Evolutionary conservation across 2,888 invertebrate species (phyloP), one percentile per base, ranked within the genome.

Genomic region (Hetaerina titia): DNA sequence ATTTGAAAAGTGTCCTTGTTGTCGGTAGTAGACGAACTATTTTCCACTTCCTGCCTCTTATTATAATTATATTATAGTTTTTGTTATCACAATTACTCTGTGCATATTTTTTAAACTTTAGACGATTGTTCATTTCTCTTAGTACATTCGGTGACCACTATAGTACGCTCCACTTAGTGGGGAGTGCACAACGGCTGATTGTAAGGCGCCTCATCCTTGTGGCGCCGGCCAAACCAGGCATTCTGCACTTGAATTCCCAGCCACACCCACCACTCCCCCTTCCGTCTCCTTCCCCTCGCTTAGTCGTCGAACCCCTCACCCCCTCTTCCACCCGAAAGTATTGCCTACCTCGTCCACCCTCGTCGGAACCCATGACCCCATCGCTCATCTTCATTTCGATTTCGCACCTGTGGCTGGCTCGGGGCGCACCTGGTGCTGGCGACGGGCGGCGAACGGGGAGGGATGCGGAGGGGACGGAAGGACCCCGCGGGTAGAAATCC

Each of bases 311-410:
- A 25, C n/a, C 56, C 63, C 25, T 31, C 25, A 63, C 90, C 45
- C 64, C 15, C 45, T 45, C 13, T n/a, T 13, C 69, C 64, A 15
- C 6, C n/a, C 63, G 63, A 19, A 45, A 81, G 31, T 31, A 69
- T 22, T 56, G 11, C 57, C 17, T 57, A 56, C 45, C 56, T 13
- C 92, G 22, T 58, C 56, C 92, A 45, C 69, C 45, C 64, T 31
- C 90, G 60, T 90, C 57, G 64, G 64, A 69, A 69, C 92, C 22
- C 56, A 56, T 92, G 92, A 92, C 92, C 92, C 69, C 92, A 92
- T 92, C 92, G n/a, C 92, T 92, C 92, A 92, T 92, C 92, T 92
- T 92, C 92, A 74, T 92, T 69, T 56, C 69, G 92, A 92, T 92
- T 92, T 92, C 92, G 92, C 92, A 92, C 92, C 92, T 74, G 69